These are phyloP conservation scores for Cottus gobio DNA, from an alignment of 2,113 vertebrate species.

Conservation along the genomic window DNA sequence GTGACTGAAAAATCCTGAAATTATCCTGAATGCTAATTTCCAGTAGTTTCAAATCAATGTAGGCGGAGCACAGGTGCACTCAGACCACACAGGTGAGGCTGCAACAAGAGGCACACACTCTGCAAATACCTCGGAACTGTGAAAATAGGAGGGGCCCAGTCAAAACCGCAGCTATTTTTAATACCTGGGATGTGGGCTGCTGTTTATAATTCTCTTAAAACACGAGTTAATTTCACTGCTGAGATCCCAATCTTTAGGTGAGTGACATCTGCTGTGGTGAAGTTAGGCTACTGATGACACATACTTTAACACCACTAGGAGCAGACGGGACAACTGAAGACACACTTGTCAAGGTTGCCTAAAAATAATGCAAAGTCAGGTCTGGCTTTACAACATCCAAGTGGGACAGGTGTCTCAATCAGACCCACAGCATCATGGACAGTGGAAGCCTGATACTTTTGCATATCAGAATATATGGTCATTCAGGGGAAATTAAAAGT, in stretches of 20 bases:
- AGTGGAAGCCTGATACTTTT: background rate
- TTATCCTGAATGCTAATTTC: background rate
- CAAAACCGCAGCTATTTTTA: background rate
- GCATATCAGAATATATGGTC: background rate
- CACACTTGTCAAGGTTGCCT: conserved; percentile 5
- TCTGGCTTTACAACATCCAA: conserved; percentile 11
- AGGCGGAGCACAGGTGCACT: background rate
- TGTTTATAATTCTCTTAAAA: background rate
- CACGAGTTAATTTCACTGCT: background rate
- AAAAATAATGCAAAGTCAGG: conserved; percentile 33
- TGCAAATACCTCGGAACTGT: background rate
- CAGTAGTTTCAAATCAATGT: no score
- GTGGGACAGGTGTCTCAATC: background rate
- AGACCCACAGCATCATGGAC: background rate
- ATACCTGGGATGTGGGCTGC: background rate
- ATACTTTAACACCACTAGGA: background rate
- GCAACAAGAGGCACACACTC: background rate
- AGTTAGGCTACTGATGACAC: background rate
- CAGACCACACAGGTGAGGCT: conserved; percentile 65
- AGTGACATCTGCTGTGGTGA: background rate
- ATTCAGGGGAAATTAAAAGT: background rate
- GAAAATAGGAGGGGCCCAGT: conserved; percentile 45
- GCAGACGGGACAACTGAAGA: conserved; percentile 1
- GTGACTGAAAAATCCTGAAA: fast-evolving
- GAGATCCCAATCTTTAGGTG: background rate